Evolutionary conservation across 1,140 invertebrate species (phyloP).

Genomic region (Micrasema longulum): DNA sequence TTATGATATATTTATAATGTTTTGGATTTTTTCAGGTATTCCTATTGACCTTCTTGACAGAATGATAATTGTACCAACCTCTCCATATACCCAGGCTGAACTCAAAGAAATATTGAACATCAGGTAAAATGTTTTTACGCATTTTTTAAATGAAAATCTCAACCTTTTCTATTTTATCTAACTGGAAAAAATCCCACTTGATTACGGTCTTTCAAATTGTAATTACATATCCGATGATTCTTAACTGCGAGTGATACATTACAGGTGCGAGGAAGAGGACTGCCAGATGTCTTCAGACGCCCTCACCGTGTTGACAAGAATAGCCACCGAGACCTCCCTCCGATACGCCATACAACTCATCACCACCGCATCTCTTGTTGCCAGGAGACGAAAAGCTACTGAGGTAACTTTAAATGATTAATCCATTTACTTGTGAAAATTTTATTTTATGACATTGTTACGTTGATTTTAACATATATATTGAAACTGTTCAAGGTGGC

Average conservation of each 20-base stretch:
- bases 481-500: constrained; percentile 68
- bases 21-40: constrained; percentile 66
- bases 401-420: constrained; percentile 69
- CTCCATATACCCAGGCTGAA: constrained; percentile 90
- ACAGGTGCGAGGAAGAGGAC: constrained; percentile 94
- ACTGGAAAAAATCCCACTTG: no score
- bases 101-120: constrained; percentile 94
- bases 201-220: no score
- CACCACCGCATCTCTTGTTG: constrained; percentile 92
- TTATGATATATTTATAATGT: constrained; percentile 4
- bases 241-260: background rate
- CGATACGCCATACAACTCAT: constrained; percentile 99
- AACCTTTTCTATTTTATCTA: no score
- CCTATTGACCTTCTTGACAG: constrained; percentile 96
- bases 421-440: background rate
- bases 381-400: constrained; percentile 83
- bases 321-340: constrained; percentile 92
- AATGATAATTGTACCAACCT: constrained; percentile 94
- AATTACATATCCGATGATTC: no score
- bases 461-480: background rate
- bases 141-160: no score
- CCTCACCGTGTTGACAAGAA: constrained; percentile 89
- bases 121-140: no score
- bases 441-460: background rate
- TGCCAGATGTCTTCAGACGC: constrained; percentile 95